phyloP scores from a whole-genome alignment of 2,888 invertebrate species.

The Bombylius discolor region DNA sequence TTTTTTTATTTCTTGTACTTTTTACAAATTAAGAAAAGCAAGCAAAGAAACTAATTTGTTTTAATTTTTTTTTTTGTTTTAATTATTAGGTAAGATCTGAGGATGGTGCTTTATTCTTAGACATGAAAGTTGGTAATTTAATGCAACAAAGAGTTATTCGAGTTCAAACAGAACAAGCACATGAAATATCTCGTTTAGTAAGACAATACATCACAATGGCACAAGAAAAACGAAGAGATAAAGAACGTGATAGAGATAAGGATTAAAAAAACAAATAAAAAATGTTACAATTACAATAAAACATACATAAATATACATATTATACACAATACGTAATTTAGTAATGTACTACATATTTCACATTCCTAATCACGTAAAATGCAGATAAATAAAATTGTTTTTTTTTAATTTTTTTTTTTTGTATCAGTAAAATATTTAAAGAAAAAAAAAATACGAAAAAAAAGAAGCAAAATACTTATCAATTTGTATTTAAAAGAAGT shows the following conservation, averaged over 20 bases:
- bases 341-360: too few relatives aligned
- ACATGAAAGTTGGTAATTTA: slow-evolving; percentile 94
- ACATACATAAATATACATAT: neutral
- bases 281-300: too few relatives aligned
- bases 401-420: too few relatives aligned
- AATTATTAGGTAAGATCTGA: slow-evolving; percentile 59
- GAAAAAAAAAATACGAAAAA: too few relatives aligned
- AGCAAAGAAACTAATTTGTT: neutral
- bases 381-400: too few relatives aligned
- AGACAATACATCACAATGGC: slow-evolving; percentile 93
- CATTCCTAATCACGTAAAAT: too few relatives aligned
- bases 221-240: slow-evolving; percentile 38
- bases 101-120: slow-evolving; percentile 81
- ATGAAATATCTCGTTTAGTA: slow-evolving; percentile 91
- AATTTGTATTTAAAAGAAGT: too few relatives aligned
- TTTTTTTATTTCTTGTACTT: neutral
- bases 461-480: too few relatives aligned
- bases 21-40: neutral
- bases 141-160: slow-evolving; percentile 91
- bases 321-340: neutral
- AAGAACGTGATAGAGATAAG: slow-evolving; percentile 17
- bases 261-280: neutral
- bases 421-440: too few relatives aligned
- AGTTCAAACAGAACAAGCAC: slow-evolving; percentile 94
- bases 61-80: neutral